Percentiles rank a stretch among this genome's conserved stretches.
Conservation (phyloP, 2,888 invertebrate species). For the Octonoba sinensis region DNA sequence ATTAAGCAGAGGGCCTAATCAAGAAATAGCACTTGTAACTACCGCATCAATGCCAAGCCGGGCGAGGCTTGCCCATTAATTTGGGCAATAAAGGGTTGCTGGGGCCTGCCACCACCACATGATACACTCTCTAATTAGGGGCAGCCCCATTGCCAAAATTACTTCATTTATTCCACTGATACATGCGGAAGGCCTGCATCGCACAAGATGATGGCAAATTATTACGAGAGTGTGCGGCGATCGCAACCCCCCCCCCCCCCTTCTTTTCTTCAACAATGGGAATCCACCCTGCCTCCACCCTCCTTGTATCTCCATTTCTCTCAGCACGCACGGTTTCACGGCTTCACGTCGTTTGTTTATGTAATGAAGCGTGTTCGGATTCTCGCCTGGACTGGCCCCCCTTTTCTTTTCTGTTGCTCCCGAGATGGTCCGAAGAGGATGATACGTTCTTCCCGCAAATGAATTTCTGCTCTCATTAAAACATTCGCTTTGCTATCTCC, state of each 20-base stretch:
- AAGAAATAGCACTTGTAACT: constrained; percentile 63
- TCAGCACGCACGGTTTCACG: constrained; percentile 51
- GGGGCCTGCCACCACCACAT: constrained; percentile 51
- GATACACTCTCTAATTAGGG: constrained; percentile 59
- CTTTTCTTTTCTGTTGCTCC: constrained; percentile 26
- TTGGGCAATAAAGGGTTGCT: constrained; percentile 62
- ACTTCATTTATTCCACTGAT: constrained; percentile 61
- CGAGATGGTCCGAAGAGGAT: constrained; percentile 21
- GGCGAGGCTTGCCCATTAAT: constrained; percentile 53
- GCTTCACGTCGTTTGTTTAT: constrained; percentile 52
- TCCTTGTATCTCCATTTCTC: constrained; percentile 36
- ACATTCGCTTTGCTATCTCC: constrained; percentile 25
- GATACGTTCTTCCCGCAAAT: constrained; percentile 19
- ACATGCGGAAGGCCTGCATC: constrained; percentile 41
- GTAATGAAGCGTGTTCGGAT: constrained; percentile 50
- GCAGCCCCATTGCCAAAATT: constrained; percentile 57
- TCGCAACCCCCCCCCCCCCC: background rate
- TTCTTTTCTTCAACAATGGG: constrained; percentile 30
- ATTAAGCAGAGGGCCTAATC: constrained; percentile 55
- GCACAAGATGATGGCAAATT: constrained; percentile 55
- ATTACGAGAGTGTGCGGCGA: constrained; percentile 46
- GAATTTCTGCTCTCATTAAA: constrained; percentile 47
- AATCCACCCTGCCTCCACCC: constrained; percentile 6
- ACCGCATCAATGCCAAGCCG: constrained; percentile 56
- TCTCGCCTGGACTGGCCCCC: constrained; percentile 4